Conservation (phyloP, 1,140 invertebrate species). For the Anastatus disparis region DNA sequence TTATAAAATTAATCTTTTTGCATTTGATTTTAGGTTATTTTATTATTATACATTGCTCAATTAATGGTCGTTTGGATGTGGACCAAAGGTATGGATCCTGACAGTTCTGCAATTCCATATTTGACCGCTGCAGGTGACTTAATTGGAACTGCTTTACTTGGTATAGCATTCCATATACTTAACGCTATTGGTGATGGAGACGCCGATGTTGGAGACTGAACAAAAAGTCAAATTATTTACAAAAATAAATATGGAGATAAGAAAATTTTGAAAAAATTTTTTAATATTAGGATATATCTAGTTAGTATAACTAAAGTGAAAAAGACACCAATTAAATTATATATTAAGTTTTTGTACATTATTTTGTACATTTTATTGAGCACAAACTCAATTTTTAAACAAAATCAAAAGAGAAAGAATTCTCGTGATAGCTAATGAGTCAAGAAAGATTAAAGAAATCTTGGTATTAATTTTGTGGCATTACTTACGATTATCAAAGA, state of each 20-base stretch:
- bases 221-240: neutral
- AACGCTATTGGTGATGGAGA: slow-evolving; percentile 72
- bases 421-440: slow-evolving; percentile 1
- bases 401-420: slow-evolving; percentile 12
- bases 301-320: neutral
- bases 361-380: neutral
- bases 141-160: slow-evolving; percentile 88
- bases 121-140: slow-evolving; percentile 93
- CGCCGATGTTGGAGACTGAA: slow-evolving; percentile 65
- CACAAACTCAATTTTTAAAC: neutral
- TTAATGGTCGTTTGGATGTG: slow-evolving; percentile 89
- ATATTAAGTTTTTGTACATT: slow-evolving; percentile 6
- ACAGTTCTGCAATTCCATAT: slow-evolving; percentile 95
- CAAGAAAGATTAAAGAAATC: slow-evolving; percentile 3
- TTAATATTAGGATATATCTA: slow-evolving; percentile 3
- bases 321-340: neutral
- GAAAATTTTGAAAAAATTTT: neutral
- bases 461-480: slow-evolving; percentile 26
- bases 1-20: neutral
- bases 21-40: slow-evolving; percentile 66
- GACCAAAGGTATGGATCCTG: slow-evolving; percentile 87
- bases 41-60: slow-evolving; percentile 83
- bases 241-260: neutral
- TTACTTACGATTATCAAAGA: slow-evolving; percentile 16
- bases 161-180: slow-evolving; percentile 82